phyloP scores from a whole-genome alignment of 2,113 vertebrate species.

The Ceratotherium simum region DNA sequence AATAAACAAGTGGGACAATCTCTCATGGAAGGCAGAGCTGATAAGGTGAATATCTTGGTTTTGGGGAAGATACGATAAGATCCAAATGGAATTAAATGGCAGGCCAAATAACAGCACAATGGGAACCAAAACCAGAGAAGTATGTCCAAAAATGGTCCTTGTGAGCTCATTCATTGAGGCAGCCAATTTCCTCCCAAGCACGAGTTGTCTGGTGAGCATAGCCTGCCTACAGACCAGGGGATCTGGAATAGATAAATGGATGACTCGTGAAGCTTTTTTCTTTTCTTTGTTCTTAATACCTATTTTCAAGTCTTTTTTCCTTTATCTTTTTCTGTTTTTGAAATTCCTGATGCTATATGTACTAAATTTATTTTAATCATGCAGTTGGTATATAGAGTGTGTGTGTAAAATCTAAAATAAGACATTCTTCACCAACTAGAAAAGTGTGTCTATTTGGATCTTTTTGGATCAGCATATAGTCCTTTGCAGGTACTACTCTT shows the following conservation, averaged over 20 bases:
- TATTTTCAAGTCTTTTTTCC: background rate
- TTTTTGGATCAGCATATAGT: background rate
- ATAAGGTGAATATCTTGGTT: background rate
- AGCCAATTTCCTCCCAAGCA: background rate
- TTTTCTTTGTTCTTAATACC: background rate
- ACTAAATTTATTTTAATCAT: background rate
- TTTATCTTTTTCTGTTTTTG: too few species aligned
- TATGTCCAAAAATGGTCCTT: background rate
- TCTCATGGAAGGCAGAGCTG: background rate
- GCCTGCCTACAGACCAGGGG: background rate
- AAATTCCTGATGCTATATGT: background rate
- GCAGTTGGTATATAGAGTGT: background rate
- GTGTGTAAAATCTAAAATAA: background rate
- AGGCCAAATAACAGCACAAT: background rate
- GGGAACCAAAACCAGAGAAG: background rate
- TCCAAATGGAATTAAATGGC: background rate
- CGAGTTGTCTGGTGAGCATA: background rate
- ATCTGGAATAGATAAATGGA: background rate
- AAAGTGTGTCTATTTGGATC: background rate
- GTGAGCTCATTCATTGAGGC: background rate
- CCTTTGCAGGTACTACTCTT: background rate
- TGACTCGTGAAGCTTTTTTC: background rate
- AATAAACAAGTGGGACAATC: too few species aligned
- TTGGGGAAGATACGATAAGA: background rate
- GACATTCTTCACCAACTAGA: background rate